Conservation (phyloP, 2,113 vertebrate genomes). For the Gopherus flavomarginatus region DNA sequence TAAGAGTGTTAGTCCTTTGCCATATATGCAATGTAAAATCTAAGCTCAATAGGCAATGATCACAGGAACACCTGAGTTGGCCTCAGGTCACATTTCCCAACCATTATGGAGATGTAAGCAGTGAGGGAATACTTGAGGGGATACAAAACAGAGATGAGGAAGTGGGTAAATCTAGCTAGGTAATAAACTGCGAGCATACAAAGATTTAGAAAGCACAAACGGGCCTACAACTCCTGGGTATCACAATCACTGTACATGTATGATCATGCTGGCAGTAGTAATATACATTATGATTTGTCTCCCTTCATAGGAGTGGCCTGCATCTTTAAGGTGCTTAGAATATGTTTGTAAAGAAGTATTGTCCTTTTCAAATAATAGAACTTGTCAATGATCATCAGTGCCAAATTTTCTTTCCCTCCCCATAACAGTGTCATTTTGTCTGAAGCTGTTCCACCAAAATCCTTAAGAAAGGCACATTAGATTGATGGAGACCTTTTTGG, state of each 20-base stretch:
- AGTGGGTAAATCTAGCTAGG: not conserved
- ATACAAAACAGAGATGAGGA: not conserved
- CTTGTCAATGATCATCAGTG: not conserved
- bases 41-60: not conserved
- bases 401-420: constrained; percentile 15
- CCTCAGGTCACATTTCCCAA: not conserved
- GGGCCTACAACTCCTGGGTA: not conserved
- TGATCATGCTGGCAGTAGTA: constrained; percentile 24
- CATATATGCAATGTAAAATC: not conserved
- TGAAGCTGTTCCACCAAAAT: constrained; percentile 34
- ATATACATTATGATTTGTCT: not conserved
- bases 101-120: rapidly evolving
- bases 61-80: constrained; percentile 5
- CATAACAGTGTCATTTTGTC: not conserved
- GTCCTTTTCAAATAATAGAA: not conserved
- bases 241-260: not conserved
- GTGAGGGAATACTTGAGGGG: rapidly evolving
- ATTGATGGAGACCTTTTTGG: not conserved
- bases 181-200: rapidly evolving
- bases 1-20: not conserved
- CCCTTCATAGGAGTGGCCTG: constrained; percentile 26
- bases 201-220: constrained; percentile 13
- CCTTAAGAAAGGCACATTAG: constrained; percentile 16
- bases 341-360: not conserved
- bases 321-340: constrained; percentile 27